These are phyloP conservation scores for Cyprinodon tularosa DNA, from an alignment of 2,113 vertebrate genomes.

Conservation along the genomic window DNA sequence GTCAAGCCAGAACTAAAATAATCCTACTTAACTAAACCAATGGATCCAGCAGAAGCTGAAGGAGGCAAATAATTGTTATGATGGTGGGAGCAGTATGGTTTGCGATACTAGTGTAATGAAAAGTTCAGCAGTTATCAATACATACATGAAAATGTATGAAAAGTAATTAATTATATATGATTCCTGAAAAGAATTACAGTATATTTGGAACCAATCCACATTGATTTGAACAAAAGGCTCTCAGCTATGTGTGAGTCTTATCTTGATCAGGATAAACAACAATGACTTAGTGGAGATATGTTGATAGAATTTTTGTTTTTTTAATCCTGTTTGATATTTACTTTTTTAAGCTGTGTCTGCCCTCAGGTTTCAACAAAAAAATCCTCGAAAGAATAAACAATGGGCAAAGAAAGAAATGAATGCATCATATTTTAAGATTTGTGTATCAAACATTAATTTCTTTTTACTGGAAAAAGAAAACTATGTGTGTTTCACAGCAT, in stretches of 20 bases:
- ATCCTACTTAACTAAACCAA: too few relatives aligned
- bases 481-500: constrained; percentile 12
- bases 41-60: too few relatives aligned
- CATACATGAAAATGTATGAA: too few relatives aligned
- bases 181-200: background rate
- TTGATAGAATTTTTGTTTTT: background rate
- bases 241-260: background rate
- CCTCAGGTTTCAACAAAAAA: background rate
- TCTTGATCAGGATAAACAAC: background rate
- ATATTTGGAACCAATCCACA: background rate
- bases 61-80: too few relatives aligned
- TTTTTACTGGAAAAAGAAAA: background rate
- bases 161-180: too few relatives aligned
- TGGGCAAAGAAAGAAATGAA: background rate
- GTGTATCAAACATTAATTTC: background rate
- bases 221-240: background rate
- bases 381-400: background rate
- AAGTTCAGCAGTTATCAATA: too few relatives aligned
- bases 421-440: background rate
- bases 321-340: background rate
- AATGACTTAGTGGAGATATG: background rate
- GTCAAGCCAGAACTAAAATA: too few relatives aligned
- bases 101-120: too few relatives aligned
- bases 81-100: too few relatives aligned
- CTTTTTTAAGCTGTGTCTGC: background rate